Base-by-base conservation (phyloP, 2,797 vertebrate genomes). In the Anguilla marmorata region DNA sequence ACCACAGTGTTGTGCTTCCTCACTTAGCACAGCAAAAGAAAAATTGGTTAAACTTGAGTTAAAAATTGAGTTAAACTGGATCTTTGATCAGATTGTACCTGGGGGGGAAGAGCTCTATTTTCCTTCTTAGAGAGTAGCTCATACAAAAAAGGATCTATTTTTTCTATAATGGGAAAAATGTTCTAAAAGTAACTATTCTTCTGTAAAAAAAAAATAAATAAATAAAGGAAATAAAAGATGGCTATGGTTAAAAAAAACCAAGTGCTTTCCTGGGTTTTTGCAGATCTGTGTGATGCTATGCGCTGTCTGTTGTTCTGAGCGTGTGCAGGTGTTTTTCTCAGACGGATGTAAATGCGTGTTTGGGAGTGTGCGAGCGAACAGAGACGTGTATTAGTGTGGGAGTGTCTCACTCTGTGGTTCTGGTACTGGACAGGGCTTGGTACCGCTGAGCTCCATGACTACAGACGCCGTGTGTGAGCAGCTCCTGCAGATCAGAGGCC, bases 381-480 rank as follows among this genome's bases (percentile, higher is more conserved):
- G 27, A 33, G 19, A 41, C 45, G n/a, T 56, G 48, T 33, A 12
- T 30, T n/a, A 60, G 3, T 84, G 52, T 37, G 21, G 30, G 12
- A 7, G n/a, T 84, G 11, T 19, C 54, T 85, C 27, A 85, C 16
- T 24, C 12, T 69, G 60, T 85, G 4, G 83, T 87, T 88, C 60
- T 84, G 52, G 56, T 52, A 30, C 41, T 48, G 56, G 87, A 4
- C 90, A 97, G 97, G 95, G 92, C 87, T 66, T 89, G 0, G 93
- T 91, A 30, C 83, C 95, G 66, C 96, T 99, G 92, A 97, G 96
- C 91, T 94, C 97, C 12, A 95, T 99, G 96, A 98, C 89, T 54
- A 98, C 98, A 30, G 97, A 98, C 5, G 94, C 94, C 0, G 95
- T 99, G 60, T 99, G 98, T 88, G 98, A 99, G 90, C 97, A 94